Conservation (phyloP, 2,797 vertebrate genomes). For the Cyclura pinguis region DNA sequence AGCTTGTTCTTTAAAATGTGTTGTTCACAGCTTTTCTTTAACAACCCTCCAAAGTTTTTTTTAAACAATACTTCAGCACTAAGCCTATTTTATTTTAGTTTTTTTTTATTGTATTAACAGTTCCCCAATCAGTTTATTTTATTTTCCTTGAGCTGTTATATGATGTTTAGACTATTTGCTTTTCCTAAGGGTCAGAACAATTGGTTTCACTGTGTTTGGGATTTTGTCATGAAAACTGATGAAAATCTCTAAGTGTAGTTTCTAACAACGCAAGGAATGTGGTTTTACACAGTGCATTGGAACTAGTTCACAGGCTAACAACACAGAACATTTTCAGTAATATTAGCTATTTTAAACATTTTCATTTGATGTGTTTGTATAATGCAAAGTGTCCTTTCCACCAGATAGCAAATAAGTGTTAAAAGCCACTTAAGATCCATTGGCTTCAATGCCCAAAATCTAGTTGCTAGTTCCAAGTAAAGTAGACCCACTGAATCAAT, state of each 20-base stretch:
- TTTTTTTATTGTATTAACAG: conserved; percentile 17
- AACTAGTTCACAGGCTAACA: not conserved
- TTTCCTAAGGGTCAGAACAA: not conserved
- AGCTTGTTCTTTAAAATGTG: conserved; percentile 20
- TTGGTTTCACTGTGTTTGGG: not conserved
- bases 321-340: not conserved
- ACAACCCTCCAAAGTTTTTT: conserved; percentile 17
- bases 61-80: not conserved
- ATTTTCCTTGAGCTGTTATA: not conserved
- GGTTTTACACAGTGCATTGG: not conserved
- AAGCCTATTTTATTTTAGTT: not conserved
- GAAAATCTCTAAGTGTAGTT: not conserved
- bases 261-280: not conserved
- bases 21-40: conserved; percentile 28
- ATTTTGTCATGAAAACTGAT: not conserved
- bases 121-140: not conserved
- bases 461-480: no score
- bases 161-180: not conserved
- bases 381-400: not conserved
- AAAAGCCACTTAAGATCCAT: not conserved
- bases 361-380: not conserved
- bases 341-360: not conserved
- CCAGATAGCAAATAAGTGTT: not conserved
- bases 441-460: not conserved
- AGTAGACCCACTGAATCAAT: no score